Evolutionary conservation across 2,113 vertebrate species (phyloP).

Genomic region (Orientallactaga bullata): DNA sequence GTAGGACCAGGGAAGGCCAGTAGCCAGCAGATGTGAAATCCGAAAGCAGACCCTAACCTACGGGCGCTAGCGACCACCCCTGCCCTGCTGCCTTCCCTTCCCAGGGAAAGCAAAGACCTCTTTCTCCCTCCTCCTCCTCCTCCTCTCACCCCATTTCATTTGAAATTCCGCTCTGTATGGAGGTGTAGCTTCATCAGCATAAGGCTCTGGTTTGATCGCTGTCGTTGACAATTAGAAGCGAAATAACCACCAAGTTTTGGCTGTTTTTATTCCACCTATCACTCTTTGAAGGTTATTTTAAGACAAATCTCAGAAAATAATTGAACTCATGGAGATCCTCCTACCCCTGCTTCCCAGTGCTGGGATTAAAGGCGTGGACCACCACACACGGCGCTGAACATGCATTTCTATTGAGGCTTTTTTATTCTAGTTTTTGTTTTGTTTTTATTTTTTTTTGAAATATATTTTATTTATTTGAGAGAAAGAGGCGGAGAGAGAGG

Average conservation of each 20-base stretch:
- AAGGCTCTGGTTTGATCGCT: neutral
- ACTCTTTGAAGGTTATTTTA: neutral
- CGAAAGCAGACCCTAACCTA: neutral
- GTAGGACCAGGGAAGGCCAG: neutral
- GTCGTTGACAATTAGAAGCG: neutral
- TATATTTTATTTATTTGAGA: too few species aligned
- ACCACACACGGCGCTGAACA: too few species aligned
- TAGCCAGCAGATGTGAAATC: neutral
- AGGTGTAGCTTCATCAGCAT: neutral
- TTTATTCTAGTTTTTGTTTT: too few species aligned
- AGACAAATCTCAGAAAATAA: constrained; percentile 37
- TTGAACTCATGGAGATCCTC: neutral
- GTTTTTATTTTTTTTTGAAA: too few species aligned
- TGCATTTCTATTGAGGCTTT: too few species aligned
- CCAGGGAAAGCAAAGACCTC: neutral
- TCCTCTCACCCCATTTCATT: neutral
- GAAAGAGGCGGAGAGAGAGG: too few species aligned
- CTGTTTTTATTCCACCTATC: neutral
- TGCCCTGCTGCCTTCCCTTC: neutral
- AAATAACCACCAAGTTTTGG: neutral
- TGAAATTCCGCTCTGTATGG: neutral
- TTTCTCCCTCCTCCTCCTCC: neutral
- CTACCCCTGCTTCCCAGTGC: too few species aligned
- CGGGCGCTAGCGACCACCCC: neutral
- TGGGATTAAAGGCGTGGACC: too few species aligned